Base-by-base conservation (phyloP, 2,888 invertebrate genomes). In the Mythimna loreyi region DNA sequence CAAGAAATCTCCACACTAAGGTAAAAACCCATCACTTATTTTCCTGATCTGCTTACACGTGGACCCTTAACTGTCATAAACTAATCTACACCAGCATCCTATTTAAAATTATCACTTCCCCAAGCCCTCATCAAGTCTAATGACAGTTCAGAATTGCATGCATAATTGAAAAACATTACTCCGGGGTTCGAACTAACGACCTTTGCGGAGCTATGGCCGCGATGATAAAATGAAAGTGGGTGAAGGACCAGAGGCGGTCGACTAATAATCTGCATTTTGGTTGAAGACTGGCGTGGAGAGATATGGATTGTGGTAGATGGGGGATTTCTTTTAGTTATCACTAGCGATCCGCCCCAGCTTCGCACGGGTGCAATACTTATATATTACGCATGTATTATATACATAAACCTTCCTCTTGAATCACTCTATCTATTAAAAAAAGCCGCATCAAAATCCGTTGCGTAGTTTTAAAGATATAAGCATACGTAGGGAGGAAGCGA, bases 221-320 rank as follows among this genome's bases (percentile, higher is more conserved):
- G 62, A 43, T 82, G 71, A 80, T 80, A 82, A 81, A 80, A 70
- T 67, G 67, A 72, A 78, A 78, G 63, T 83, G 49, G 83, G 69
- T 72, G 72, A 78, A 69, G 55, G 49, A 47, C 63, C 77, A 75
- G 64, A 68, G 75, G 61, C 71, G 73, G 64, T 49, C 49, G 57
- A 36, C 63, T 73, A 75, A 75, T 85, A 82, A 87, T 87, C 82
- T 85, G 81, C 80, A 80, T 85, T 82, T 80, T 80, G 77, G 63
- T 75, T 68, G 80, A 71, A 74, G 72, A 69, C 78, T 74, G 63
- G 61, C n/a, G 5, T 60, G 69, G 8, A 79, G 81, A 81, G 36
- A n/a, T 8, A 49, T 50, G 13, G 57, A 50, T 23, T 43, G 21
- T 53, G 13, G n/a, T 21, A 83, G 78, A 81, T 13, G 13, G 4